Conservation (phyloP, 1,140 invertebrate species). For the Aphelenchoides fujianensis region DNA sequence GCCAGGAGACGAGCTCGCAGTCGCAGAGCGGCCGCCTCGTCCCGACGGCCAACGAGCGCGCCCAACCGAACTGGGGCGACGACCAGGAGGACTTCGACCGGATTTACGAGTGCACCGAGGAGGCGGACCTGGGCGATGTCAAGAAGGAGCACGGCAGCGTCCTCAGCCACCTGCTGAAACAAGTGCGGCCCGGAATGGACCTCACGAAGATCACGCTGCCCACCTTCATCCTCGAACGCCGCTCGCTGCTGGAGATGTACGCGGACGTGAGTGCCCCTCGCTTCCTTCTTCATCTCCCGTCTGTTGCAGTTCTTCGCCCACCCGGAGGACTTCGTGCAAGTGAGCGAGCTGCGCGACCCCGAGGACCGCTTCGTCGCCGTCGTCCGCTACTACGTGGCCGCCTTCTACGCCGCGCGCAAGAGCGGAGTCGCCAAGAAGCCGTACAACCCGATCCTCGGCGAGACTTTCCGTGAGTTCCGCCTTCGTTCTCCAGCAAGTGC, state of each 20-base stretch:
- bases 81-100: slow-evolving; percentile 61
- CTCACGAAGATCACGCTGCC: slow-evolving; percentile 68
- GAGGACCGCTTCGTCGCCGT: slow-evolving; percentile 65
- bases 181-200: slow-evolving; percentile 67
- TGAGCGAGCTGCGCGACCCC: slow-evolving; percentile 46
- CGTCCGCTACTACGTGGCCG: slow-evolving; percentile 65
- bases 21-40: too few species aligned
- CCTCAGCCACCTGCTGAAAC: slow-evolving; percentile 66
- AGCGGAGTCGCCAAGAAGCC: slow-evolving; percentile 68
- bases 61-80: slow-evolving; percentile 61
- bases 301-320: slow-evolving; percentile 68
- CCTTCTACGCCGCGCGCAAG: slow-evolving; percentile 67
- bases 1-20: too few species aligned
- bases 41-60: not conserved
- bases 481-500: too few species aligned
- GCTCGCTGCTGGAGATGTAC: slow-evolving; percentile 68
- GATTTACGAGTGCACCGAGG: slow-evolving; percentile 57
- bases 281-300: too few species aligned
- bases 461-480: slow-evolving; percentile 67
- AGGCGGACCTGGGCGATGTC: slow-evolving; percentile 52
- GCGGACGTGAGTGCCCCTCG: too few species aligned
- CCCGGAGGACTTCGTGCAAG: slow-evolving; percentile 61
- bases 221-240: slow-evolving; percentile 67
- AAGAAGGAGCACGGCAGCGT: slow-evolving; percentile 66
- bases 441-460: slow-evolving; percentile 68